Percentiles rank a stretch among this genome's conserved stretches.
phyloP scores from a whole-genome alignment of 2,113 vertebrate species.

The Fukomys damarensis region DNA sequence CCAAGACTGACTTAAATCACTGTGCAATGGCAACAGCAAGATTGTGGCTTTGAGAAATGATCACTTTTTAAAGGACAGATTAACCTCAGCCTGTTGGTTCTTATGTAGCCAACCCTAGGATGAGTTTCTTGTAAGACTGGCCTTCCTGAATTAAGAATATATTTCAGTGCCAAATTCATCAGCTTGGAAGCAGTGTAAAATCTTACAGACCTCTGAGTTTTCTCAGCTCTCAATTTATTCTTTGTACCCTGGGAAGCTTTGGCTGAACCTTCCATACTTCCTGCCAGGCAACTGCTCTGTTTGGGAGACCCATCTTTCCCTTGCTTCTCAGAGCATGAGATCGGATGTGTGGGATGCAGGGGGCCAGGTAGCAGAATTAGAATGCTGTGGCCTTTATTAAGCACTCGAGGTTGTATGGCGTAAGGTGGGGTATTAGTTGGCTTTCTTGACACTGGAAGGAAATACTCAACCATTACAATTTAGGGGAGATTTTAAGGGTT shows the following conservation, averaged over 20 bases:
- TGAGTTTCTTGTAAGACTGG: not conserved
- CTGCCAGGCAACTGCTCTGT: not conserved
- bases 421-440: not conserved
- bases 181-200: constrained; percentile 33
- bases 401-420: not conserved
- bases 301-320: not conserved
- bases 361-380: not conserved
- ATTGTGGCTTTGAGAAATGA: not conserved
- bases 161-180: constrained; percentile 34
- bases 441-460: not conserved
- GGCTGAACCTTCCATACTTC: not conserved
- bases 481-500: not conserved
- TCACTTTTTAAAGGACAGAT: constrained; percentile 50
- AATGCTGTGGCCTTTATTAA: not conserved
- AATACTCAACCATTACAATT: not conserved
- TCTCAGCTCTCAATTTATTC: constrained; percentile 1
- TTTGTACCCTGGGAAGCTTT: not conserved
- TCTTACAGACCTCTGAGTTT: not conserved
- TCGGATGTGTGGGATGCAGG: not conserved
- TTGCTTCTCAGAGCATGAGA: not conserved
- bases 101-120: not conserved
- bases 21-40: not conserved
- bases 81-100: not conserved
- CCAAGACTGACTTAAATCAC: not conserved
- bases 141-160: constrained; percentile 2